Percentiles rank a stretch among this genome's conserved stretches.
Conservation (phyloP, 2,888 invertebrate genomes). For the Polyommatus iphigenia region DNA sequence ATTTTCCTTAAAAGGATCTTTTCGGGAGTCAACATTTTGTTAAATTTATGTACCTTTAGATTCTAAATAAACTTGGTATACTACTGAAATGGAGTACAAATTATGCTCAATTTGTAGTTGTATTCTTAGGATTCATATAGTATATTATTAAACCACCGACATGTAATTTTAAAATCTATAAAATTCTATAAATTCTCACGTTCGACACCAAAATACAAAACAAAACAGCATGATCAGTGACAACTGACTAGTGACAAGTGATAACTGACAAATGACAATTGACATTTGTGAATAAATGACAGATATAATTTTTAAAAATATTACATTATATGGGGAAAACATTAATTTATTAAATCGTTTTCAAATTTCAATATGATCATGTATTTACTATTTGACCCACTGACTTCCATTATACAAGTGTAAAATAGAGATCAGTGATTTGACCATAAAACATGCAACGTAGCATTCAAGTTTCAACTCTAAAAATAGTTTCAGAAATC, state of each 20-base stretch:
- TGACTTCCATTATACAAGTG: too few relatives aligned
- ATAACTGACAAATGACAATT: background rate
- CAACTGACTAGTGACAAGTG: background rate
- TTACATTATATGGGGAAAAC: too few relatives aligned
- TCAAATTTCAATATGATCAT: too few relatives aligned
- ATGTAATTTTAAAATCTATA: background rate
- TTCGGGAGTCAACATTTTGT: constrained; percentile 16
- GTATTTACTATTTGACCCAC: too few relatives aligned
- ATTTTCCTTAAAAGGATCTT: constrained; percentile 22
- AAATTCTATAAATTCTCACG: background rate
- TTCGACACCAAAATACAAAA: background rate
- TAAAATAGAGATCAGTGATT: too few relatives aligned
- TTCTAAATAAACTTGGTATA: background rate
- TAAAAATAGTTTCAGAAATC: too few relatives aligned
- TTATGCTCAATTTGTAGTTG: background rate
- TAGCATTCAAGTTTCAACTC: too few relatives aligned
- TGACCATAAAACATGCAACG: too few relatives aligned
- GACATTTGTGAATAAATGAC: background rate
- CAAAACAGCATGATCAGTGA: constrained; percentile 8
- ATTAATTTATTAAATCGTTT: too few relatives aligned
- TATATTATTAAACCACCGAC: too few relatives aligned
- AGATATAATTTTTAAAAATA: too few relatives aligned
- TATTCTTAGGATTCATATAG: too few relatives aligned
- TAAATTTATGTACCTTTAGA: background rate
- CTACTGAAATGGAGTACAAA: background rate